phyloP scores from a whole-genome alignment of 2,113 vertebrate genomes.

The Brienomyrus brachyistius region DNA sequence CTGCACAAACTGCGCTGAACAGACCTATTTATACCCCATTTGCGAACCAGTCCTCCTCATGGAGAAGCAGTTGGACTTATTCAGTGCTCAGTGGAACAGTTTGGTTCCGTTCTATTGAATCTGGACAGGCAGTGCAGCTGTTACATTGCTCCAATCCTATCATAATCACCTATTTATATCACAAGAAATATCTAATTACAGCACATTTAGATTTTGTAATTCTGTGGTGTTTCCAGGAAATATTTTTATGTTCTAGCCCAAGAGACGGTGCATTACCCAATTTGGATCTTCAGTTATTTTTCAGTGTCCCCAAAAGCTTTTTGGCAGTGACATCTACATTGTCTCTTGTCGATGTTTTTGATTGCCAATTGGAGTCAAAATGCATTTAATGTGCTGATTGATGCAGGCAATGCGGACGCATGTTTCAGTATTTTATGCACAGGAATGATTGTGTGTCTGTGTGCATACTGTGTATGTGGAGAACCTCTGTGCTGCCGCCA shows the following conservation, averaged over 20 bases:
- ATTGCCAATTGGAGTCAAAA: not conserved
- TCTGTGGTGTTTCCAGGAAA: slow-evolving; percentile 12
- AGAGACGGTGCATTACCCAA: not conserved
- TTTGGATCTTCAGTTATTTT: not conserved
- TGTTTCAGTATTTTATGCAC: not conserved
- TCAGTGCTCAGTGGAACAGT: not conserved
- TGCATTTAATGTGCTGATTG: not conserved
- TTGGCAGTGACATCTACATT: not conserved
- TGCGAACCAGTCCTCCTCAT: not conserved
- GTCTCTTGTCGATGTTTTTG: not conserved
- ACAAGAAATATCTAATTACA: slow-evolving; percentile 3
- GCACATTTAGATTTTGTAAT: not conserved
- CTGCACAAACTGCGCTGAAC: not conserved
- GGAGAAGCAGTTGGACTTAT: not conserved
- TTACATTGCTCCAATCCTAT: not conserved
- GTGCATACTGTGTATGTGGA: not conserved
- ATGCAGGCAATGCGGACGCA: not conserved
- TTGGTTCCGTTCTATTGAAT: not conserved
- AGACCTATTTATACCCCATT: not conserved
- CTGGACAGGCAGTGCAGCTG: not conserved
- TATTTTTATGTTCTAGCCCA: not conserved
- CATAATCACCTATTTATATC: slow-evolving; percentile 14
- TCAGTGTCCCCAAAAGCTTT: not conserved
- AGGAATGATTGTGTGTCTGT: not conserved
- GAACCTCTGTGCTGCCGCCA: not conserved